Percentiles rank a stretch among this genome's conserved stretches.
Evolutionary conservation across 2,113 vertebrate species (phyloP).

Genomic region (Panthera uncia): DNA sequence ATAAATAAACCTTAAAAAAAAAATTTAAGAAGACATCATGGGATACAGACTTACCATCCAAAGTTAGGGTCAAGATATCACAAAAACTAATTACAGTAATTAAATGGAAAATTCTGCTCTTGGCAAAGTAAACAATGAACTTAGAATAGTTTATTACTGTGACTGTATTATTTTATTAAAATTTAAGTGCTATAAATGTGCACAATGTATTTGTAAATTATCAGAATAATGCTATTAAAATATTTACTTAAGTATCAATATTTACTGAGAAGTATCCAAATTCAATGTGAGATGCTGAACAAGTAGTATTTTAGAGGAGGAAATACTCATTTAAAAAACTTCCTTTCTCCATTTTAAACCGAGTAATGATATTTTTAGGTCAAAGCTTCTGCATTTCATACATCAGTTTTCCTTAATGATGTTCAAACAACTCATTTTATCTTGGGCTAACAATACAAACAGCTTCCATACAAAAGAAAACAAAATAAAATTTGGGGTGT

Average conservation of each 20-base stretch:
- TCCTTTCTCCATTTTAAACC: slow-evolving; percentile 16
- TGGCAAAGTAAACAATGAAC: slow-evolving; percentile 15
- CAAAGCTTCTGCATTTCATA: slow-evolving; percentile 32
- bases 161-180: slow-evolving; percentile 48
- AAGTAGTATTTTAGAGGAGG: background rate
- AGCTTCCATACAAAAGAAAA: slow-evolving; percentile 7
- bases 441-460: slow-evolving; percentile 42
- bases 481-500: slow-evolving; percentile 16
- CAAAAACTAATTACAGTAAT: background rate
- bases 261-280: slow-evolving; percentile 12
- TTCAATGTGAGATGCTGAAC: background rate
- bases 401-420: slow-evolving; percentile 18
- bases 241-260: slow-evolving; percentile 26
- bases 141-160: slow-evolving; percentile 14
- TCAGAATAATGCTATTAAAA: slow-evolving; percentile 49
- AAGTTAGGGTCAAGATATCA: background rate
- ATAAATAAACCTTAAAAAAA: too few species aligned
- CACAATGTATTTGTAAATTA: slow-evolving; percentile 27
- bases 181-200: background rate
- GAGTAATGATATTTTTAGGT: slow-evolving; percentile 26
- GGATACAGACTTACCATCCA: background rate
- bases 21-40: background rate
- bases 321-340: background rate
- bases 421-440: slow-evolving; percentile 51
- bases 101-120: background rate